phyloP scores from a whole-genome alignment of 2,797 vertebrate genomes.

The Smutsia temminckii region DNA sequence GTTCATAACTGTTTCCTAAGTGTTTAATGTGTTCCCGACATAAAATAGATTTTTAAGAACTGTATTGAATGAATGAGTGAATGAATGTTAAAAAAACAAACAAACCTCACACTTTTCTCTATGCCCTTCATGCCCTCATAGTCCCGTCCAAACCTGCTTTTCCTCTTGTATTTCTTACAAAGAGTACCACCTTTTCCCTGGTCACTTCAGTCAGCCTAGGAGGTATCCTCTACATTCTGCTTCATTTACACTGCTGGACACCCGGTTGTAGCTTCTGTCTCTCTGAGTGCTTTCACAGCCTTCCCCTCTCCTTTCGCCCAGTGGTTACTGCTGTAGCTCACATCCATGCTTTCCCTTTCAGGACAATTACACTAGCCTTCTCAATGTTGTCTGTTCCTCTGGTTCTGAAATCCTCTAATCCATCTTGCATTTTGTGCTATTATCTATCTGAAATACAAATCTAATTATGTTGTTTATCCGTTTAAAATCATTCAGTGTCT shows the following conservation, averaged over 20 bases:
- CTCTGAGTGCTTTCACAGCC: accelerated
- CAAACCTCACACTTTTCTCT: not conserved
- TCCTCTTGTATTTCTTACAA: not conserved
- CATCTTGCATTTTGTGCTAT: not conserved
- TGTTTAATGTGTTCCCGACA: not conserved
- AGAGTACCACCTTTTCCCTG: not conserved
- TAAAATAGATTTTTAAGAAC: slow-evolving; percentile 13
- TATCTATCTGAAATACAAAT: slow-evolving; percentile 5
- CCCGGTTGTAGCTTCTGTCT: not conserved
- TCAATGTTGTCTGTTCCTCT: not conserved
- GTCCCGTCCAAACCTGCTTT: not conserved
- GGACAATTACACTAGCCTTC: not conserved
- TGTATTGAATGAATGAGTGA: not conserved
- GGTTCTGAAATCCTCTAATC: not conserved
- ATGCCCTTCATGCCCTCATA: accelerated
- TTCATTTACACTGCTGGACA: too few relatives aligned
- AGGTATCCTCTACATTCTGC: not conserved
- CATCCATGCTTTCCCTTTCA: not conserved
- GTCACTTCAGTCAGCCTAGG: not conserved
- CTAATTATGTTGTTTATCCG: not conserved
- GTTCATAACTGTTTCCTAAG: not conserved
- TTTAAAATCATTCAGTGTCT: slow-evolving; percentile 26
- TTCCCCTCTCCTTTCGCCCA: not conserved
- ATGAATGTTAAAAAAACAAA: not conserved
- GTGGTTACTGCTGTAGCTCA: not conserved